phyloP scores from a whole-genome alignment of 2,113 vertebrate species.

The Epinephelus fuscoguttatus region DNA sequence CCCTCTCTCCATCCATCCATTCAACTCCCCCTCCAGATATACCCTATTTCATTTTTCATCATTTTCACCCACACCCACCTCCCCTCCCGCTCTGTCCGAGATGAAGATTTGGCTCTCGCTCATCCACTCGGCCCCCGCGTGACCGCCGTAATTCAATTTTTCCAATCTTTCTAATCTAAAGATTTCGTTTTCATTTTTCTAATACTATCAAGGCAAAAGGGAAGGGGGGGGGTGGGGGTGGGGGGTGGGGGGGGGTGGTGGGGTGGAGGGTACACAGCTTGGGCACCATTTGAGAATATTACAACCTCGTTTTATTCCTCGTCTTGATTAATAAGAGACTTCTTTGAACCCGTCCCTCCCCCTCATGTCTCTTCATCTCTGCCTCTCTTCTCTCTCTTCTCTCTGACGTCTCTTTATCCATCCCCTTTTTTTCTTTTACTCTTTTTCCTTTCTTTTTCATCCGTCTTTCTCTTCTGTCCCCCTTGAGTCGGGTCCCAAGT shows the following conservation, averaged over 20 bases:
- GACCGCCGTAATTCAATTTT: constrained; percentile 75
- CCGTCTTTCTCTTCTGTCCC: constrained; percentile 36
- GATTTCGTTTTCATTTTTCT: constrained; percentile 81
- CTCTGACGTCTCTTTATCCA: constrained; percentile 4
- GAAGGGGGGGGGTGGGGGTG: neutral
- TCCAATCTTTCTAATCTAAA: constrained; percentile 83
- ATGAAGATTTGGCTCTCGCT: constrained; percentile 73
- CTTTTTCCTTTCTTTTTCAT: constrained; percentile 23
- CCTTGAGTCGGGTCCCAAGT: constrained; percentile 57
- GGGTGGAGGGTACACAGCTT: neutral
- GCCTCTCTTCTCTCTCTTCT: constrained; percentile 17
- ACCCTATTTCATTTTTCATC: constrained; percentile 73
- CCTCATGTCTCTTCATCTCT: constrained; percentile 15
- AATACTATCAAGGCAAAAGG: constrained; percentile 73
- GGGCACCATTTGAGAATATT: constrained; percentile 73
- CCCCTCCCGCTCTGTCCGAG: constrained; percentile 23
- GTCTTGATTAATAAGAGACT: constrained; percentile 70
- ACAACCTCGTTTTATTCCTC: constrained; percentile 65
- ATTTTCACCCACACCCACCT: constrained; percentile 36
- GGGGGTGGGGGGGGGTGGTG: neutral
- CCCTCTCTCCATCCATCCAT: neutral
- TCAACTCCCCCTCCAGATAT: constrained; percentile 17
- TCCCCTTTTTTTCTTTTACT: neutral
- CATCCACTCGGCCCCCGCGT: constrained; percentile 56
- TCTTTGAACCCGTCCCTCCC: constrained; percentile 38